These are phyloP conservation scores for Sphenopsis melanotis DNA, from an alignment of 2,797 vertebrate genomes.

Conservation along the genomic window DNA sequence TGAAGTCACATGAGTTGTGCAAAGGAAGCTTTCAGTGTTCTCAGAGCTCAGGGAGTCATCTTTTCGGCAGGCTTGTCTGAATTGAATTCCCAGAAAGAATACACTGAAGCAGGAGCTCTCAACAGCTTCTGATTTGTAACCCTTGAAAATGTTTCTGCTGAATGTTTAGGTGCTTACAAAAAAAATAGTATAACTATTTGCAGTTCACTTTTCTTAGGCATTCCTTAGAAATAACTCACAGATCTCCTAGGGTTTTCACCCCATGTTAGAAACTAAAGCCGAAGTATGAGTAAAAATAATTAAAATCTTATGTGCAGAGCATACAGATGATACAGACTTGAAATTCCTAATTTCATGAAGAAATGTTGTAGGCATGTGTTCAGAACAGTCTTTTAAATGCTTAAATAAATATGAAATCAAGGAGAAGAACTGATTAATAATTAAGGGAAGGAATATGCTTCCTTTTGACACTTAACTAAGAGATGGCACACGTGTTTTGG, in stretches of 20 bases:
- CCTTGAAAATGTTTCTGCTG: background rate
- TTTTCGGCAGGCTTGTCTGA: background rate
- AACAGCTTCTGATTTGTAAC: background rate
- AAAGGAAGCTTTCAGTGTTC: conserved; percentile 36
- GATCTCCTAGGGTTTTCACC: background rate
- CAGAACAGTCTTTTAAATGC: background rate
- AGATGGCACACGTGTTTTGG: background rate
- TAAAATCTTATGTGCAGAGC: background rate
- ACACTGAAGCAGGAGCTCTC: background rate
- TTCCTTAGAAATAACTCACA: background rate
- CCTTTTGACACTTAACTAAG: background rate
- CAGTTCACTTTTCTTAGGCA: background rate
- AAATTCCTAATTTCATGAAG: background rate
- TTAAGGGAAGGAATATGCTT: background rate
- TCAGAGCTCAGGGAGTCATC: conserved; percentile 16
- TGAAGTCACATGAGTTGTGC: conserved; percentile 45
- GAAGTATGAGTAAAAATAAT: background rate
- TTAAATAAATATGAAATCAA: background rate
- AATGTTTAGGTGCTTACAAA: background rate
- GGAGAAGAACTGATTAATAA: background rate
- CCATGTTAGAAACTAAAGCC: background rate
- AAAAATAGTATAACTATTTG: background rate
- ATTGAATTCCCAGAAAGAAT: conserved; percentile 10
- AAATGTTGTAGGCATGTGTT: background rate
- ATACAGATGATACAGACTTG: background rate